Evolutionary conservation across 2,797 vertebrate species (phyloP).

Genomic region (Vipera ursinii): DNA sequence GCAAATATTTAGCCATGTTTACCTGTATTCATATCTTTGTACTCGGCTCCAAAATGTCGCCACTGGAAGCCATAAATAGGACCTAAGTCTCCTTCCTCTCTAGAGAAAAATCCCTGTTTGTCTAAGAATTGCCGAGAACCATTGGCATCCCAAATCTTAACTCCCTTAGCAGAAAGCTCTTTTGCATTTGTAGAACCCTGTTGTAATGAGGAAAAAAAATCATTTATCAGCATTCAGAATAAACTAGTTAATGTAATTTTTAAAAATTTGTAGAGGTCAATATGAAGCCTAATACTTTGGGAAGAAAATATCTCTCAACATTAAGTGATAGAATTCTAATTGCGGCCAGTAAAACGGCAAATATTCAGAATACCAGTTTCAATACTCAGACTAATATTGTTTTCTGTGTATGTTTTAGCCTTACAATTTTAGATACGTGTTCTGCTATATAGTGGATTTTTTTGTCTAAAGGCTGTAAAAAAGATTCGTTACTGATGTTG

Average conservation of each 20-base stretch:
- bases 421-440: background rate
- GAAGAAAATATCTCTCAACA: background rate
- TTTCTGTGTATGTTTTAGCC: background rate
- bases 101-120: conserved; percentile 82
- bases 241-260: background rate
- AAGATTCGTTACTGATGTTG: background rate
- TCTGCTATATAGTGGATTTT: background rate
- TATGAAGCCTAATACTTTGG: background rate
- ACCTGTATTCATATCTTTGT: conserved; percentile 92
- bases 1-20: conserved; percentile 18
- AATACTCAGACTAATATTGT: background rate
- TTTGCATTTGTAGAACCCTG: conserved; percentile 96
- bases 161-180: conserved; percentile 90
- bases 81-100: conserved; percentile 94
- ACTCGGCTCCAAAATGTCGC: conserved; percentile 96
- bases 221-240: background rate
- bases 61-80: conserved; percentile 98
- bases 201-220: conserved; percentile 17
- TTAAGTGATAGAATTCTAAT: background rate
- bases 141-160: conserved; percentile 97
- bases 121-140: conserved; percentile 91
- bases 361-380: background rate
- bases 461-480: background rate
- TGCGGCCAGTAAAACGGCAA: background rate
- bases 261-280: background rate